A percentile compares a stretch with the other conserved stretches of the same genome.
Conservation (phyloP, 2,113 vertebrate genomes). For the Microtus ochrogaster region DNA sequence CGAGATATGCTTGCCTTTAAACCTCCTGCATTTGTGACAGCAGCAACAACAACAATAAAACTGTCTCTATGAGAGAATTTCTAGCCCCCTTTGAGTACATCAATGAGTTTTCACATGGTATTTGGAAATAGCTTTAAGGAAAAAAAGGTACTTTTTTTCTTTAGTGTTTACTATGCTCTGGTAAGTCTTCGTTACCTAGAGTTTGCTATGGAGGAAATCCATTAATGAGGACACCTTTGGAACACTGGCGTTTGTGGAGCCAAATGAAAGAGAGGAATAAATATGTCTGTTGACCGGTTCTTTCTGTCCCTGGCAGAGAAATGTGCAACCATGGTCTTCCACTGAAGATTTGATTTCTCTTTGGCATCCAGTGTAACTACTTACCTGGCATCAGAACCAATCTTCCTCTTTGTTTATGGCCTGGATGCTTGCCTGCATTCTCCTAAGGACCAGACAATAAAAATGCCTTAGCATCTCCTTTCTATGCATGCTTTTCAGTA, state of each 20-base stretch:
- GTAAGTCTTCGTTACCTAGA: neutral
- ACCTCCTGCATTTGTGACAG: neutral
- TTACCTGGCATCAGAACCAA: neutral
- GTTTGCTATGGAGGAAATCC: neutral
- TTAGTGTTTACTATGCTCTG: neutral
- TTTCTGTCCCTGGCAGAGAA: neutral
- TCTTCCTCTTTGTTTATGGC: neutral
- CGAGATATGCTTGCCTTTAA: constrained; percentile 36
- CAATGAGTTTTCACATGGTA: neutral
- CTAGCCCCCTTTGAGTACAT: neutral
- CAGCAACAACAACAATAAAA: neutral
- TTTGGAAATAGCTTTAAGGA: neutral
- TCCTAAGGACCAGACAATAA: neutral
- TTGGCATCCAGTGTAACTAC: neutral
- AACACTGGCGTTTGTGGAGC: neutral
- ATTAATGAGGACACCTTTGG: neutral
- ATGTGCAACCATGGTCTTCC: neutral
- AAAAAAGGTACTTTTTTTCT: neutral
- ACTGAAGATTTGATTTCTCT: neutral
- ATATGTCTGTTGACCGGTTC: neutral
- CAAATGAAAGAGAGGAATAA: neutral
- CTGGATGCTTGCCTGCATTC: constrained; percentile 2
- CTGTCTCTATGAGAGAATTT: neutral
- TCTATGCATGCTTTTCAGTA: neutral
- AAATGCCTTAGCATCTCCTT: neutral